Conservation (phyloP, 2,888 invertebrate species). For the Sarcophaga variegata region DNA sequence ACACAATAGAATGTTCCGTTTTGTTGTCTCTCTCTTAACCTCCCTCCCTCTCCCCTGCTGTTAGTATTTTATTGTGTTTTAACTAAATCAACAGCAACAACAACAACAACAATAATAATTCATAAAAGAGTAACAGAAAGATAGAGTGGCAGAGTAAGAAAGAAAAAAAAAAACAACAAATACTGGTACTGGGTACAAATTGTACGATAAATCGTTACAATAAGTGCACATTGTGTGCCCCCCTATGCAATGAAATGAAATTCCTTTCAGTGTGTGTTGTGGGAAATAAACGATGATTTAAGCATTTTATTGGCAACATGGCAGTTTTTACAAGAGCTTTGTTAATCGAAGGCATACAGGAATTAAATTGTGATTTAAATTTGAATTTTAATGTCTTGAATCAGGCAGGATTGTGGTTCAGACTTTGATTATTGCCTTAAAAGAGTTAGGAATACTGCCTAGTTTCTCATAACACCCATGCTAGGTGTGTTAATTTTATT, state of each 20-base stretch:
- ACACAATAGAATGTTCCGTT: conserved; percentile 38
- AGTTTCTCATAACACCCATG: too few species aligned
- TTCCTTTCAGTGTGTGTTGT: too few species aligned
- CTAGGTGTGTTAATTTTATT: too few species aligned
- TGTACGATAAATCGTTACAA: not conserved
- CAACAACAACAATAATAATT: not conserved
- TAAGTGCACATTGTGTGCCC: not conserved
- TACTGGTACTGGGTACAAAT: not conserved
- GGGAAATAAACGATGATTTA: too few species aligned
- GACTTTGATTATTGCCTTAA: too few species aligned
- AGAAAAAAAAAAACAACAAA: not conserved
- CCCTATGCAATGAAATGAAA: not conserved
- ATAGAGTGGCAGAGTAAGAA: not conserved
- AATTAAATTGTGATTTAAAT: too few species aligned
- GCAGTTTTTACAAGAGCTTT: too few species aligned
- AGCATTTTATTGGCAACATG: too few species aligned
- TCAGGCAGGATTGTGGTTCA: too few species aligned
- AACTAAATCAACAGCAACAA: conserved; percentile 1
- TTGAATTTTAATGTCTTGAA: too few species aligned
- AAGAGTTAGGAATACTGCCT: too few species aligned
- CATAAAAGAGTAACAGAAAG: not conserved
- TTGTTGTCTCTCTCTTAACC: not conserved
- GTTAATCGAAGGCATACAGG: too few species aligned
- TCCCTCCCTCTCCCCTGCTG: not conserved
- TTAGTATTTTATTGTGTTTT: not conserved